Evolutionary conservation across 2,888 invertebrate genomes (phyloP).

Genomic region (Chouioia cunea): DNA sequence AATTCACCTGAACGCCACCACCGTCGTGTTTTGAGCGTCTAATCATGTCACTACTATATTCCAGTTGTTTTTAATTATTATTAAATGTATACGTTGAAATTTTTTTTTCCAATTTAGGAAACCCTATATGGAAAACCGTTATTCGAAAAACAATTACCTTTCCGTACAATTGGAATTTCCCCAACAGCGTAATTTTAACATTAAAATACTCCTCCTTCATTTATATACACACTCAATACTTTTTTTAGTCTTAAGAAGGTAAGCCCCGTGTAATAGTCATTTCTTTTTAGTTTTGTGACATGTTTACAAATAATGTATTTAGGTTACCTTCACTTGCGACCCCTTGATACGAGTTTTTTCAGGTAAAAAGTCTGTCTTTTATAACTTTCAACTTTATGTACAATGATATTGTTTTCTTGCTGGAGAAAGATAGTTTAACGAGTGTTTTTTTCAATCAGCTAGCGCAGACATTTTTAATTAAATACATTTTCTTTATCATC

Average conservation of each 20-base stretch:
- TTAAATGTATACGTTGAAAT: no score
- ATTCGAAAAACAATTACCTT: no score
- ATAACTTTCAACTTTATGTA: conserved; percentile 2
- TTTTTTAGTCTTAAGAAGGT: conserved; percentile 27
- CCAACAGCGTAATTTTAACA: conserved; percentile 8
- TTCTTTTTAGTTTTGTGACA: conserved; percentile 25
- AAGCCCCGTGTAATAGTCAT: conserved; percentile 4
- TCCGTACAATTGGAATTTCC: no score
- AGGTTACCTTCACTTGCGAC: conserved; percentile 13
- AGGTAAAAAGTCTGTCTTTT: conserved; percentile 22
- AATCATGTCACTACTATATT: not conserved
- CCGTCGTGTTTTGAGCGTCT: not conserved
- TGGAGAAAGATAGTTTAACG: conserved; percentile 13
- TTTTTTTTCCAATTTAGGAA: no score
- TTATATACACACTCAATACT: not conserved
- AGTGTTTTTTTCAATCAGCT: no score
- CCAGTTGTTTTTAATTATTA: no score
- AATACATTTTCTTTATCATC: no score
- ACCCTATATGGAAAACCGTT: no score
- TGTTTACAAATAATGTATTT: conserved; percentile 34
- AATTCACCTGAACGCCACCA: conserved; percentile 13
- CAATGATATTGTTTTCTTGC: conserved; percentile 6
- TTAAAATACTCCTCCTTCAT: conserved; percentile 8
- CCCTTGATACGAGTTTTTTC: conserved; percentile 25
- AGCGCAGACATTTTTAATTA: no score